Evolutionary conservation across 1,140 invertebrate genomes (phyloP).

Genomic region (Rhyzopertha dominica): DNA sequence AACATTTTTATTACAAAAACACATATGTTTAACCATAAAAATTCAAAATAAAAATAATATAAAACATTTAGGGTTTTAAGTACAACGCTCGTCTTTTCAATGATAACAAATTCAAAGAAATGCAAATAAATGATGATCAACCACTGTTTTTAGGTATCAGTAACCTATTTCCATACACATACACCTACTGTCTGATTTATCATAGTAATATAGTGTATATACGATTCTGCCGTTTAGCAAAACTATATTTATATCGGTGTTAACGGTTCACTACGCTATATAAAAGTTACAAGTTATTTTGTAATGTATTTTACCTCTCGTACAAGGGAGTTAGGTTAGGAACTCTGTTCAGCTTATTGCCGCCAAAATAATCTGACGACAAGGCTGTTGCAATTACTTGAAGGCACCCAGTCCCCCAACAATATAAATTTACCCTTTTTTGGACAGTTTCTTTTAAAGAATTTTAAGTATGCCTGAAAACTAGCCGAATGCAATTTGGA

Average conservation of each 20-base stretch:
- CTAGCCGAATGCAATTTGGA: too few species aligned
- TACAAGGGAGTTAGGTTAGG: slow-evolving; percentile 40
- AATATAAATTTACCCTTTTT: slow-evolving; percentile 29
- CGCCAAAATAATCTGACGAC: slow-evolving; percentile 21
- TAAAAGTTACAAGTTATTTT: slow-evolving; percentile 39
- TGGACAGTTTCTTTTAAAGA: too few species aligned
- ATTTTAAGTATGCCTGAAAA: too few species aligned
- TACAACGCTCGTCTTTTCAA: slow-evolving; percentile 18
- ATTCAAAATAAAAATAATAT: slow-evolving; percentile 28
- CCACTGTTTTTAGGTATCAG: slow-evolving; percentile 27
- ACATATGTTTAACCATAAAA: slow-evolving; percentile 22
- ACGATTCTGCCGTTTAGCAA: slow-evolving; percentile 39
- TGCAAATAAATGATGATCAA: slow-evolving; percentile 26
- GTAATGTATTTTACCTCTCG: slow-evolving; percentile 34
- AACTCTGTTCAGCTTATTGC: slow-evolving; percentile 41
- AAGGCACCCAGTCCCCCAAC: slow-evolving; percentile 47
- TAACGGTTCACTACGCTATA: slow-evolving; percentile 40
- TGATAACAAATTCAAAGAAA: slow-evolving; percentile 25
- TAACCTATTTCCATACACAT: slow-evolving; percentile 36
- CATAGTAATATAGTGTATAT: slow-evolving; percentile 37
- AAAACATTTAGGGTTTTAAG: slow-evolving; percentile 21
- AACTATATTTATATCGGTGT: slow-evolving; percentile 39
- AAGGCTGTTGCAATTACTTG: slow-evolving; percentile 33
- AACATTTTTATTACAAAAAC: slow-evolving; percentile 33
- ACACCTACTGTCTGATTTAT: slow-evolving; percentile 27